Conservation (phyloP, 2,797 vertebrate genomes). For the Sus cebifrons region DNA sequence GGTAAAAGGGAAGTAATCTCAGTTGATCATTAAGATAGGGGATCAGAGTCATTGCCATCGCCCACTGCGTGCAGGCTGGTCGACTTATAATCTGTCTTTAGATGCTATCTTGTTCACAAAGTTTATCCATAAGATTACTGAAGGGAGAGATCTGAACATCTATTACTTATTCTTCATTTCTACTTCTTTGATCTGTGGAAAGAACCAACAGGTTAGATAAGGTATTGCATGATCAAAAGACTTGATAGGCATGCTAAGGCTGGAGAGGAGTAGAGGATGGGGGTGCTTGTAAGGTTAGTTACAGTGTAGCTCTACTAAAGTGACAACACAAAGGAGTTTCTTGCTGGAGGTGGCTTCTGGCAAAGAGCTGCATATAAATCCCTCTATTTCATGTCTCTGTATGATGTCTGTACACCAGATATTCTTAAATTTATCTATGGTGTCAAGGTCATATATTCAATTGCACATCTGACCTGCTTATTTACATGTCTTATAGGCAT, state of each 20-base stretch:
- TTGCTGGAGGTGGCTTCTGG: not conserved
- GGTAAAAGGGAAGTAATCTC: not conserved
- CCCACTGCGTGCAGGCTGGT: not conserved
- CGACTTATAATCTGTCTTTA: not conserved
- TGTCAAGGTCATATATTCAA: not conserved
- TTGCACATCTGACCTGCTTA: not conserved
- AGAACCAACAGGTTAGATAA: not conserved
- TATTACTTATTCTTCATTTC: not conserved
- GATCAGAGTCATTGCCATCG: not conserved
- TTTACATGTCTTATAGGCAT: not conserved
- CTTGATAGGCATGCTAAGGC: no score
- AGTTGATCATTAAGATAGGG: not conserved
- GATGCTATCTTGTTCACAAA: not conserved
- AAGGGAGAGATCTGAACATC: not conserved
- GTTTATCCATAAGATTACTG: not conserved
- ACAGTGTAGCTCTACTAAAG: no score
- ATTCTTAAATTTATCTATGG: constrained; percentile 6
- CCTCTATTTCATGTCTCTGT: not conserved
- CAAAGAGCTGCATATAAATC: not conserved
- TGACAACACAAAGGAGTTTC: not conserved
- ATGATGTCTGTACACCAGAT: not conserved
- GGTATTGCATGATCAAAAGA: not conserved
- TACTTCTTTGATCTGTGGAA: not conserved
- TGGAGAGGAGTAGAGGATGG: no score
- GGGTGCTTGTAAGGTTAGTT: no score